Base-by-base conservation (phyloP, 1,140 invertebrate species). In the Eriocheir sinensis region DNA sequence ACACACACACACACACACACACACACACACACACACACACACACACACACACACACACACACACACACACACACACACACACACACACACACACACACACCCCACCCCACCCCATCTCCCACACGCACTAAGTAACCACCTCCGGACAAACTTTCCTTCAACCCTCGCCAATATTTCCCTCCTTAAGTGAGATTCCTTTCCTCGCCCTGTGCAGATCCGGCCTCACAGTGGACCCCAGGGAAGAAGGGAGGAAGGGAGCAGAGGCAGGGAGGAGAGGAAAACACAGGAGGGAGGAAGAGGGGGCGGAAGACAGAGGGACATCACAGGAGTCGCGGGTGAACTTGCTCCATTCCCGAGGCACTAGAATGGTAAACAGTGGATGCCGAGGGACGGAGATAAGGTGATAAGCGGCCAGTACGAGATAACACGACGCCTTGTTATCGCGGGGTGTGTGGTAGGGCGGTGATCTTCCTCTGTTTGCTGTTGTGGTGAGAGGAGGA, bases 11-110 rank as follows among this genome's bases (percentile, higher is more conserved):
- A 60, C 8, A 60, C 53, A 60, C 53, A 60, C 53, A 72, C 60
- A 72, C 60, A 72, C 60, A 72, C 60, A 72, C 60, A 72, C 60
- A 72, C 60, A 72, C 60, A 72, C 60, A 72, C 60, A 72, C 60
- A 72, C 60, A 72, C 60, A 72, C 60, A 72, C 60, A 72, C 60
- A 72, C 60, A 72, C 60, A 72, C 60, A 72, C 60, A 72, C 60
- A 72, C 60, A 72, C 60, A 72, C 60, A 72, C 60, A 72, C 60
- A 48, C 44, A 48, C 44, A 48, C 44, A 48, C 44, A 48, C 44
- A 48, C 44, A 48, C 44, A 48, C 44, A n/a, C 44, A 48, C 44
- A 48, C 44, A 48, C 44, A 48, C 44, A 48, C 44, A n/a, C n/a
- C n/a, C n/a, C n/a, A n/a, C n/a, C n/a, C n/a, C n/a, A n/a, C n/a